phyloP scores from a whole-genome alignment of 2,888 invertebrate species.

The Iphiclides podalirius region DNA sequence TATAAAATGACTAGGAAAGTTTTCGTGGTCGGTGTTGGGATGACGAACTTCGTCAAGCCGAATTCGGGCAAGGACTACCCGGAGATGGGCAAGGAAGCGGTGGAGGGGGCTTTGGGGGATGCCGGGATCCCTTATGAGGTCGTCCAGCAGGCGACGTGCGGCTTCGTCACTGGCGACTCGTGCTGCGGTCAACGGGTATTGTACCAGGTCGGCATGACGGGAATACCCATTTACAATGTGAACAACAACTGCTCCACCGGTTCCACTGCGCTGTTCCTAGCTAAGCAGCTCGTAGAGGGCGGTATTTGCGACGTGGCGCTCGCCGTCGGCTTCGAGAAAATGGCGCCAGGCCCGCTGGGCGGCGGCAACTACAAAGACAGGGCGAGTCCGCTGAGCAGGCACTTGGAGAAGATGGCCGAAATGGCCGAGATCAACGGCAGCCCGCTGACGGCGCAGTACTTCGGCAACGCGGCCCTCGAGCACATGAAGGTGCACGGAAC shows the following conservation, averaged over 20 bases:
- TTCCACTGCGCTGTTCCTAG: conserved; percentile 93
- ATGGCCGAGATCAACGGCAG: conserved; percentile 88
- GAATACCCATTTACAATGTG: conserved; percentile 98
- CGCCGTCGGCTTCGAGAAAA: conserved; percentile 98
- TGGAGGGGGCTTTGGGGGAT: conserved; percentile 91
- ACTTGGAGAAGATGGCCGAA: conserved; percentile 91
- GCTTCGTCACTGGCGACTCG: conserved; percentile 97
- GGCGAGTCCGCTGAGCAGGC: conserved; percentile 93
- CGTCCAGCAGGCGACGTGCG: conserved; percentile 94
- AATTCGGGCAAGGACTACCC: conserved; percentile 95
- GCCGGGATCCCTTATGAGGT: conserved; percentile 87
- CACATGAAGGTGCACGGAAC: conserved; percentile 98
- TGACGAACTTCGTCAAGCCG: conserved; percentile 99
- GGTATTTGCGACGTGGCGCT: conserved; percentile 94
- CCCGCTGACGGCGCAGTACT: conserved; percentile 96
- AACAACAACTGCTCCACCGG: conserved; percentile 99
- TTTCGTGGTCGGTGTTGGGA: conserved; percentile 96
- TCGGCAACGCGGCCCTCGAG: conserved; percentile 97
- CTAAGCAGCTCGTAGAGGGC: conserved; percentile 94
- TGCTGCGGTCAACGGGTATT: conserved; percentile 96
- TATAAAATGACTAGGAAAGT: conserved; percentile 81
- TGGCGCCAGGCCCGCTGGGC: conserved; percentile 94
- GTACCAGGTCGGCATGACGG: conserved; percentile 96
- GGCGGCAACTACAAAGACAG: conserved; percentile 88
- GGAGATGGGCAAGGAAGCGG: conserved; percentile 96